Evolutionary conservation across 1,140 invertebrate genomes (phyloP).

Genomic region (Euglossa dilemma): DNA sequence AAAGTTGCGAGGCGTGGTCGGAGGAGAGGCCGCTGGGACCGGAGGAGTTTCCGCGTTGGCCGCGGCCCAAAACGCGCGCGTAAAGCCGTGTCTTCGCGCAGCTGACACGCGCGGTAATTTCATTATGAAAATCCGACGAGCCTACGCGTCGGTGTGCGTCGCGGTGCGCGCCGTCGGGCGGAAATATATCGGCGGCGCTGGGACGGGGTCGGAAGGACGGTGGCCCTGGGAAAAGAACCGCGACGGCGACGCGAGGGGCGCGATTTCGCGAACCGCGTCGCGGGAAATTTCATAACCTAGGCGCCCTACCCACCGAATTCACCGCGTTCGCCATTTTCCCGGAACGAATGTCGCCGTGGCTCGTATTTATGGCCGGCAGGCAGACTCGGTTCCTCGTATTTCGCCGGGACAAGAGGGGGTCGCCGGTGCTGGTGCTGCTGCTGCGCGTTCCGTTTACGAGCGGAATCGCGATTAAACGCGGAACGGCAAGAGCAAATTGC

Average conservation of each 20-base stretch:
- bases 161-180: not conserved
- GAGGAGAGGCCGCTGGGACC: too few species aligned
- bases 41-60: not conserved
- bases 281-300: constrained; percentile 45
- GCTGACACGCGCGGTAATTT: constrained; percentile 65
- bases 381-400: constrained; percentile 17
- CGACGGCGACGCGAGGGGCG: not conserved
- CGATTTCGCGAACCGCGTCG: constrained; percentile 31
- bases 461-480: not conserved
- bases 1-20: too few species aligned
- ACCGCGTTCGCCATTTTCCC: constrained; percentile 12
- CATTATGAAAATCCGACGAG: constrained; percentile 65
- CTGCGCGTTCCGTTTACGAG: not conserved
- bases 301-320: constrained; percentile 15
- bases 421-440: too few species aligned
- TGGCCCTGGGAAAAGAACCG: not conserved
- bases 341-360: constrained; percentile 26
- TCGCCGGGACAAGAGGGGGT: not conserved
- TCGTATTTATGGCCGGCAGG: constrained; percentile 29
- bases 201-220: not conserved
- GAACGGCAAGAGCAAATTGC: not conserved
- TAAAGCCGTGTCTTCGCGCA: constrained; percentile 3
- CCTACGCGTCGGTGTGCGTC: constrained; percentile 1
- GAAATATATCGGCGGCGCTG: not conserved
- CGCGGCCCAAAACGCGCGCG: not conserved